These are phyloP conservation scores for Rhadina sibilatrix DNA, from an alignment of 2,113 vertebrate species.

Conservation along the genomic window DNA sequence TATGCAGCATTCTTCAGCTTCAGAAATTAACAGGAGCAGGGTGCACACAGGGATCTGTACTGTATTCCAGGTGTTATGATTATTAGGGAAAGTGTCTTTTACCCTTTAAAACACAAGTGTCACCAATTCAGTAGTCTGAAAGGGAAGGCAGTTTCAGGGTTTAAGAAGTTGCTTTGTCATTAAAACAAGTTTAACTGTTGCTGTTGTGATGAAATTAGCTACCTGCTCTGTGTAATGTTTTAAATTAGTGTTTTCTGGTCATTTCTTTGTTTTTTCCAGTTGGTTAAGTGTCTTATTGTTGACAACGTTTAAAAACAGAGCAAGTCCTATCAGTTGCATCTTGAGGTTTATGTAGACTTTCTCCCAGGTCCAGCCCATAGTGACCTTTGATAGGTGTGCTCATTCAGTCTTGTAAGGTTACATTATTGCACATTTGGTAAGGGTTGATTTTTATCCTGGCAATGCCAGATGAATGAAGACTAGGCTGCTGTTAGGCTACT, in stretches of 20 bases:
- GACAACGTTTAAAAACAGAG: background rate
- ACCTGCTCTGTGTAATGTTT: background rate
- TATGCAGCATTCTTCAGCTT: background rate
- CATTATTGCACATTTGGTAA: background rate
- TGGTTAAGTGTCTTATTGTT: background rate
- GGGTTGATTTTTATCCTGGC: background rate
- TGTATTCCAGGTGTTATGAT: background rate
- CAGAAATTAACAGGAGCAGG: background rate
- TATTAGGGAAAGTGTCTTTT: background rate
- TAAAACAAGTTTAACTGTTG: background rate
- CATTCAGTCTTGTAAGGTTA: background rate
- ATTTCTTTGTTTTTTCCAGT: background rate
- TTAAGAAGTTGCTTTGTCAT: background rate
- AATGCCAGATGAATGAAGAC: background rate
- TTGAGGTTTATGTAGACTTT: background rate
- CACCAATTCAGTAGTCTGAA: background rate
- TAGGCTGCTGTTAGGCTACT: background rate
- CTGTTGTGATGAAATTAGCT: background rate
- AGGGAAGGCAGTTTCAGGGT: background rate
- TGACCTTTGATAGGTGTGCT: slow-evolving; percentile 28
- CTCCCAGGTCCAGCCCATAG: background rate
- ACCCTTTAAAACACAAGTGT: background rate
- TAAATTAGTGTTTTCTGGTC: background rate
- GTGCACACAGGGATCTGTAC: background rate
- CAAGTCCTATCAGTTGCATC: background rate